phyloP scores from a whole-genome alignment of 2,797 vertebrate species.

The Dermochelys coriacea region DNA sequence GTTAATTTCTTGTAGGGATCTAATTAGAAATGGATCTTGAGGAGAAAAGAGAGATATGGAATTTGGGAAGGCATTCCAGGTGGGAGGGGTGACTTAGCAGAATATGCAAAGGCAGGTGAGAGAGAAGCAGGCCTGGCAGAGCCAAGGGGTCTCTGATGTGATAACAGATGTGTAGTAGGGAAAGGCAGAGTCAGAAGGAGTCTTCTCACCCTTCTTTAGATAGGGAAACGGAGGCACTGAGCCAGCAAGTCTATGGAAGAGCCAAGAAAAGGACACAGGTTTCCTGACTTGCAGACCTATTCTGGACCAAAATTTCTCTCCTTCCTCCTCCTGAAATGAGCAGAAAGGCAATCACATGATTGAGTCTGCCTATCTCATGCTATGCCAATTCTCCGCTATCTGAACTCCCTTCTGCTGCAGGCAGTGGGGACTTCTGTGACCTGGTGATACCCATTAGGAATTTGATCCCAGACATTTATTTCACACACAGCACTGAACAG shows the following conservation, averaged over 20 bases:
- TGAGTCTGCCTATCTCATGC: no score
- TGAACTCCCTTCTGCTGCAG: neutral
- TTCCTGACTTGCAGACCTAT: neutral
- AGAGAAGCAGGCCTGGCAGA: neutral
- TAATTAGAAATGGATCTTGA: neutral
- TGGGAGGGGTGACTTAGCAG: neutral
- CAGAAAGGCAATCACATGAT: neutral
- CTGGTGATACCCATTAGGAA: neutral
- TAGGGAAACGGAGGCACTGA: neutral
- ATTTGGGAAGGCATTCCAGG: neutral
- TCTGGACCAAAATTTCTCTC: neutral
- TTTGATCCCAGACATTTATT: no score
- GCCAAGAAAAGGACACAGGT: neutral
- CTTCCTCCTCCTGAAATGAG: neutral
- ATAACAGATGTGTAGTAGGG: neutral
- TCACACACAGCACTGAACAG: no score
- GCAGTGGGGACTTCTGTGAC: neutral
- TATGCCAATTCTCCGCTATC: neutral
- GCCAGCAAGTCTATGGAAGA: neutral
- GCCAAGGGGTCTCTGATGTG: neutral
- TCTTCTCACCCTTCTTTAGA: neutral
- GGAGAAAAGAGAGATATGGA: neutral
- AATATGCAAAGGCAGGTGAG: neutral
- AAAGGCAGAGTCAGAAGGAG: neutral
- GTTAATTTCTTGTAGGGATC: neutral